Base-by-base conservation (phyloP, 64 coral and sea anemone species). In the Stichodactyla helianthus region DNA sequence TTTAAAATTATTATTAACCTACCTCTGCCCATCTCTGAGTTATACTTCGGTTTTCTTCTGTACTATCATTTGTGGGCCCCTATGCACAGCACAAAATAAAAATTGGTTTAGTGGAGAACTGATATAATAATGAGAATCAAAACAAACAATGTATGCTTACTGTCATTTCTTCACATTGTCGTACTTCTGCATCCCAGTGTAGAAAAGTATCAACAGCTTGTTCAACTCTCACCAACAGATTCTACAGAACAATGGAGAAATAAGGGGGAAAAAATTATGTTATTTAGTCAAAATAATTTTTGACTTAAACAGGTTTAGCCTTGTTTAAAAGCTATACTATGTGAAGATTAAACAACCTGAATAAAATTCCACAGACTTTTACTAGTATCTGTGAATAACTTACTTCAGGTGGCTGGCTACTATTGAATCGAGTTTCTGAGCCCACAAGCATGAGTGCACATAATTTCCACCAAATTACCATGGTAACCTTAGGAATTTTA, bases 131-230 rank as follows among this genome's bases (percentile, higher is more conserved):
- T 0, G 22, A 60, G 28, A 19, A 10, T 61, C 17, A 12, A 17
- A 16, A 82, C 16, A n/a, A 17, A 17, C 14, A 54, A 28, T 56
- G 58, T 23, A n/a, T 77, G 54, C 64, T 15, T 87, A 98, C 95
- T 87, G 93, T 94, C 89, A 82, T 95, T 87, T 99, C 84, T 65
- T 99, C 97, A 88, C 86, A 93, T 5, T 76, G 79, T 26, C 89
- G 89, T 9, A 99, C 93, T 82, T 99, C 97, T 82, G 91, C 90
- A 83, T 99, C 97, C 97, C 97, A 99, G 56, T 90, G 89, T 44
- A 99, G 78, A 68, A 99, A 99, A 14, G 55, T 99, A 28, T 92
- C 93, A 59, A 95, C 97, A 79, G 97, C 89, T 51, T 64, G n/a
- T 71, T 93, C 88, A 77, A 99, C 93, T 84, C 97, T 92, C 52